phyloP scores from a whole-genome alignment of 2,888 invertebrate species.

The Drosophila mettleri region DNA sequence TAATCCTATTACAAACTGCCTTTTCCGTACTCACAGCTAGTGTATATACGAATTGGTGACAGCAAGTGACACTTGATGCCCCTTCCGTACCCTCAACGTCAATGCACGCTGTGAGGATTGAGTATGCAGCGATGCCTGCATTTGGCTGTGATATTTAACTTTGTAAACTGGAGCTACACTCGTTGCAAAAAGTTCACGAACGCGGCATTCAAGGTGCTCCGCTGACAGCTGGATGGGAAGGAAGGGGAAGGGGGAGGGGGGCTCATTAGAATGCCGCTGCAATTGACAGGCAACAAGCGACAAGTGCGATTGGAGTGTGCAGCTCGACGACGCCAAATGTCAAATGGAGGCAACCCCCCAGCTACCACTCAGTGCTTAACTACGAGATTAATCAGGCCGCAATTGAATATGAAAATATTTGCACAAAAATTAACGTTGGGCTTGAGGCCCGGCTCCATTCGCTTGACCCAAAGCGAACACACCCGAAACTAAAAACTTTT shows the following conservation, averaged over 20 bases:
- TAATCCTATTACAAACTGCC: background rate
- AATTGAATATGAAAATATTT: constrained; percentile 54
- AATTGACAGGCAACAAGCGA: constrained; percentile 60
- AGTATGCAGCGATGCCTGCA: constrained; percentile 26
- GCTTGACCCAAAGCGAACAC: constrained; percentile 53
- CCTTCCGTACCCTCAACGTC: constrained; percentile 3
- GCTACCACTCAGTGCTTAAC: background rate
- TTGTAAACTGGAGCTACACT: constrained; percentile 42
- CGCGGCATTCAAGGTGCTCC: constrained; percentile 57
- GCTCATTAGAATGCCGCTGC: constrained; percentile 70
- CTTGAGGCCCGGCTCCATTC: constrained; percentile 22
- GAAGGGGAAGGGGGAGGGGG: too few relatives aligned
- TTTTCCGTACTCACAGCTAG: background rate
- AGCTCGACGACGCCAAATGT: constrained; percentile 42
- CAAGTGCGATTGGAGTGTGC: constrained; percentile 40
- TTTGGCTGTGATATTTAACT: constrained; percentile 64
- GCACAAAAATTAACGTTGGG: constrained; percentile 37
- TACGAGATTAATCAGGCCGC: constrained; percentile 32
- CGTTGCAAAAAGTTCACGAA: constrained; percentile 67
- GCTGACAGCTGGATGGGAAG: constrained; percentile 18
- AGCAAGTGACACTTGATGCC: constrained; percentile 18
- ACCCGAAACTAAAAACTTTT: constrained; percentile 59
- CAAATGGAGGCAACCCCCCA: constrained; percentile 27
- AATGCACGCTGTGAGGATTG: constrained; percentile 13
- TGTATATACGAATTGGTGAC: constrained; percentile 6